These are phyloP conservation scores for Diogma glabrata DNA, from an alignment of 2,888 invertebrate genomes.

Conservation along the genomic window DNA sequence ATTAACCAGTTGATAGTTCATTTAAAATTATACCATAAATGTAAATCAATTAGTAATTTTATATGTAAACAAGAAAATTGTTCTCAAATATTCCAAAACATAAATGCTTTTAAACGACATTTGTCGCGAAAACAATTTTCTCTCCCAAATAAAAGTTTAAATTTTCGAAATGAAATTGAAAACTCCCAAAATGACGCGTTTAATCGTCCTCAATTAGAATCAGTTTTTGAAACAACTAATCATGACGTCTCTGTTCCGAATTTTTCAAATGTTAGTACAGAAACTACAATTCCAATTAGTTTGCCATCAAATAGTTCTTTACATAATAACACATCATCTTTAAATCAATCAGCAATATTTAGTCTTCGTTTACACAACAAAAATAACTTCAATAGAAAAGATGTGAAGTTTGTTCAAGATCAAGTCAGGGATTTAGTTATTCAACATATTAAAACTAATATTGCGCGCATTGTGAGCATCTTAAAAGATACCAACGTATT, in stretches of 20 bases:
- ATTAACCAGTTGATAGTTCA: background rate
- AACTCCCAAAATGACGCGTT: background rate
- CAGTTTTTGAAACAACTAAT: background rate
- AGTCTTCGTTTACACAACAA: background rate
- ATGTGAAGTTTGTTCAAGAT: background rate
- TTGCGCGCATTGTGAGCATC: background rate
- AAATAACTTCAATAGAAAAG: background rate
- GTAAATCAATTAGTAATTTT: background rate
- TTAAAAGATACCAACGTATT: background rate
- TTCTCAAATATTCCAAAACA: constrained; percentile 1
- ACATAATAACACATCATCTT: background rate
- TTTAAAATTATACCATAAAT: constrained; percentile 3
- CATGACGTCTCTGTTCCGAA: background rate
- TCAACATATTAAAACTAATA: background rate
- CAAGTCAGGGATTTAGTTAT: background rate
- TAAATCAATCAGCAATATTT: background rate
- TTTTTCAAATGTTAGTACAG: background rate
- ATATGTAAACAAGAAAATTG: background rate
- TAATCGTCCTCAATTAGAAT: background rate
- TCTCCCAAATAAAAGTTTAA: background rate
- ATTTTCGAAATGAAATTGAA: background rate
- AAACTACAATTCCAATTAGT: background rate
- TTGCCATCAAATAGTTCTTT: background rate
- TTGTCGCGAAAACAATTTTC: background rate
- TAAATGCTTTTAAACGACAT: constrained; percentile 2